Percentiles rank a stretch among this genome's conserved stretches.
phyloP scores from a whole-genome alignment of 2,888 invertebrate species.

The Gryllus longicercus region DNA sequence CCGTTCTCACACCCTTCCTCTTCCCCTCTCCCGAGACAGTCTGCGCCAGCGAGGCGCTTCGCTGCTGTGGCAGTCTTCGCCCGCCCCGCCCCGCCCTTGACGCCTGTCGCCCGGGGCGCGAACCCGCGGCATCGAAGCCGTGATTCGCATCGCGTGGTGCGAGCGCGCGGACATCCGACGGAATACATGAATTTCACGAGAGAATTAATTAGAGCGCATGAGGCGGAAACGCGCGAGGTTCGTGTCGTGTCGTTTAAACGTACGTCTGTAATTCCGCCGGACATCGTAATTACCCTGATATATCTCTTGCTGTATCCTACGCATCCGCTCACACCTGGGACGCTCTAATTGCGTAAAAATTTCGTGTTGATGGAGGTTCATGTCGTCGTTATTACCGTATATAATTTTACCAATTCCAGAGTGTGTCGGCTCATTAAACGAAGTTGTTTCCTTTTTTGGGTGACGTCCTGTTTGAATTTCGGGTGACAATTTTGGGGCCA shows the following conservation, averaged over 20 bases:
- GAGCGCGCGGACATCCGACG: neutral
- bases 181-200: neutral
- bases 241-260: neutral
- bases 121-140: neutral
- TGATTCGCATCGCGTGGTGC: neutral
- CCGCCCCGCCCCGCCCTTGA: no score
- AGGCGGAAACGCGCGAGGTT: neutral
- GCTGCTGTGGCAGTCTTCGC: no score
- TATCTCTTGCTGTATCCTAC: neutral
- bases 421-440: slow-evolving; percentile 17
- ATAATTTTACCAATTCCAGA: neutral
- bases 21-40: no score
- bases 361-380: slow-evolving; percentile 17
- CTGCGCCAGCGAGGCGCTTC: no score
- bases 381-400: neutral
- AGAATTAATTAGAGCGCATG: neutral
- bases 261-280: neutral
- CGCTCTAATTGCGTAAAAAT: slow-evolving; percentile 2
- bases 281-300: neutral
- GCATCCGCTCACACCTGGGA: neutral
- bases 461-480: slow-evolving; percentile 17
- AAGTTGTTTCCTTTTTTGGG: neutral
- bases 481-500: neutral
- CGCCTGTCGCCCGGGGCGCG: neutral
- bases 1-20: no score